Evolutionary conservation across 1,140 invertebrate species (phyloP).

Genomic region (Hetaerina americana): DNA sequence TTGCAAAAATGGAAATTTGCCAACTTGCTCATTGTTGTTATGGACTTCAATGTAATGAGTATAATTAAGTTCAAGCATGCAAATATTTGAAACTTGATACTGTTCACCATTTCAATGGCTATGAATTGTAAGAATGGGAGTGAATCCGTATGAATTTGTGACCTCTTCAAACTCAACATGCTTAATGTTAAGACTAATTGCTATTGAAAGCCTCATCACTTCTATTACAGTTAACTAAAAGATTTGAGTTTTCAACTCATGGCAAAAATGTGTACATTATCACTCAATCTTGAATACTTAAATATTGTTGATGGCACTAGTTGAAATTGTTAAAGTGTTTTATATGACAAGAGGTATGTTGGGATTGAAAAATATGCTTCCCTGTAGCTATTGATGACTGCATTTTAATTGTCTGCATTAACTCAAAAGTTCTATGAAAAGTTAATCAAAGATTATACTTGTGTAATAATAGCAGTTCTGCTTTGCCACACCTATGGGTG

Average conservation of each 20-base stretch:
- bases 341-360: background rate
- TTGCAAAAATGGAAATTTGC: background rate
- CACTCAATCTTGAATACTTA: background rate
- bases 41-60: background rate
- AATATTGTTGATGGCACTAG: background rate
- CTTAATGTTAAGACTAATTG: background rate
- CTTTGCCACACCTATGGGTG: too few species aligned
- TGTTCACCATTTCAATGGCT: background rate
- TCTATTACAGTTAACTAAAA: slow-evolving; percentile 1
- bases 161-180: background rate
- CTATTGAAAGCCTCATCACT: background rate
- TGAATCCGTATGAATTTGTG: background rate
- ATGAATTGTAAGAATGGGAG: background rate
- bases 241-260: background rate
- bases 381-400: background rate
- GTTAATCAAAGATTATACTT: background rate
- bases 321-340: slow-evolving; percentile 1
- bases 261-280: background rate
- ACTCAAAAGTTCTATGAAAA: background rate
- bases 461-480: too few species aligned
- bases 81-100: background rate
- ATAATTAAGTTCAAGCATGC: background rate
- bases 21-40: background rate
- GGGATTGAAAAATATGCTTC: background rate
- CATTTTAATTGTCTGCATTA: background rate